Percentiles rank a stretch among this genome's conserved stretches.
Conservation (phyloP, 1,140 invertebrate genomes). For the Eciton burchellii region DNA sequence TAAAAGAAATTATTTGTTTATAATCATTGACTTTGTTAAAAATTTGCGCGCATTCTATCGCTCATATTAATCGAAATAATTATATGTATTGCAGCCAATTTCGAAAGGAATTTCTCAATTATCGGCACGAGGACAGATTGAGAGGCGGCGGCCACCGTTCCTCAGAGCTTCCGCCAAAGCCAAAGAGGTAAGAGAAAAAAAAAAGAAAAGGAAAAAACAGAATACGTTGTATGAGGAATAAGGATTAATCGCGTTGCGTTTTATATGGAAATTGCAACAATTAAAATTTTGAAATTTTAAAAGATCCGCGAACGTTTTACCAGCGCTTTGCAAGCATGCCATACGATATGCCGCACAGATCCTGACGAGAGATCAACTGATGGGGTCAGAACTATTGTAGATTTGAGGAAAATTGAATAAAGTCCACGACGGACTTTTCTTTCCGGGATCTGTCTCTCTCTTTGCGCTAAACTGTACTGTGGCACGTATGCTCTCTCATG, state of each 20-base stretch:
- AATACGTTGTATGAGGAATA: not conserved
- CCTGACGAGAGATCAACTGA: too few species aligned
- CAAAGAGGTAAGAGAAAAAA: constrained; percentile 78
- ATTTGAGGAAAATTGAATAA: too few species aligned
- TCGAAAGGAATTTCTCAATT: constrained; percentile 68
- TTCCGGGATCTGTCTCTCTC: too few species aligned
- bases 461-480: not conserved
- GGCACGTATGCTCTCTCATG: not conserved
- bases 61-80: not conserved
- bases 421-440: too few species aligned
- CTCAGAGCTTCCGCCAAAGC: constrained; percentile 80
- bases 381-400: too few species aligned
- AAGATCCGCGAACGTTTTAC: too few species aligned
- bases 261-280: not conserved
- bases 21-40: too few species aligned
- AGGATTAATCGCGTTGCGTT: not conserved
- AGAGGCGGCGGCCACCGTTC: constrained; percentile 82
- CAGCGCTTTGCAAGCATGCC: too few species aligned
- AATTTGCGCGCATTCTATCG: not conserved
- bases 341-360: too few species aligned
- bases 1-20: too few species aligned
- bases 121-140: constrained; percentile 81
- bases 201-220: not conserved
- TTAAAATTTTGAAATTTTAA: not conserved
- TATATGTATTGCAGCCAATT: constrained; percentile 12